Evolutionary conservation across 2,113 vertebrate species (phyloP).

Genomic region (Oryzias woworae): DNA sequence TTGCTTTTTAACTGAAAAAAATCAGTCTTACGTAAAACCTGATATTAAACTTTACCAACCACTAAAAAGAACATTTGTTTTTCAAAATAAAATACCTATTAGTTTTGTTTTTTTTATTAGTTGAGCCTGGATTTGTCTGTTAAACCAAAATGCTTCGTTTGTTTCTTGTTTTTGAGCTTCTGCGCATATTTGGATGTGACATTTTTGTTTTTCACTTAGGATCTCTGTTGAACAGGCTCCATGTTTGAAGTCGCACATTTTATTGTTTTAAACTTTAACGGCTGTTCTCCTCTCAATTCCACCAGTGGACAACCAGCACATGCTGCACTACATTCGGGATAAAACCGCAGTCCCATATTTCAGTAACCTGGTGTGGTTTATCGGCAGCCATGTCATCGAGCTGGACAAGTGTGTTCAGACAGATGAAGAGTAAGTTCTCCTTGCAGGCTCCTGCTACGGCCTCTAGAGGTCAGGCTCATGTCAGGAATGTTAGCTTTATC

Average conservation of each 20-base stretch:
- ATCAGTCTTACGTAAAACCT: too few relatives aligned
- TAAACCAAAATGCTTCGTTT: slow-evolving; percentile 29
- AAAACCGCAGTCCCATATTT: slow-evolving; percentile 98
- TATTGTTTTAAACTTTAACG: background rate
- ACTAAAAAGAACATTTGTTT: too few relatives aligned
- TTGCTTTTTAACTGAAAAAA: too few relatives aligned
- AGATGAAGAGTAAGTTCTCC: slow-evolving; percentile 91
- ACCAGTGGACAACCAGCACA: slow-evolving; percentile 98
- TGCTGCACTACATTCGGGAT: slow-evolving; percentile 98
- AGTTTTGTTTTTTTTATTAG: background rate
- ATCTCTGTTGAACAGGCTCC: too few relatives aligned
- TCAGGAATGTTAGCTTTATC: background rate
- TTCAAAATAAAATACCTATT: background rate
- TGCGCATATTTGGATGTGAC: slow-evolving; percentile 14
- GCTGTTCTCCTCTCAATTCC: slow-evolving; percentile 13
- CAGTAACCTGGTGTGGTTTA: slow-evolving; percentile 99
- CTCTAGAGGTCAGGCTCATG: slow-evolving; percentile 57
- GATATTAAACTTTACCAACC: too few relatives aligned
- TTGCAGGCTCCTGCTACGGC: background rate
- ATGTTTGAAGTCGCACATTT: too few relatives aligned
- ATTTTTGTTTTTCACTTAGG: slow-evolving; percentile 3
- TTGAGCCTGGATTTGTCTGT: background rate
- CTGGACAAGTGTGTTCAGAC: slow-evolving; percentile 98
- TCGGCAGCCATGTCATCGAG: slow-evolving; percentile 97
- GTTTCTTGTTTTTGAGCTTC: background rate